Percentiles rank a stretch among this genome's conserved stretches.
phyloP scores from a whole-genome alignment of 2,113 vertebrate genomes.

The Aegotheles bennettii region DNA sequence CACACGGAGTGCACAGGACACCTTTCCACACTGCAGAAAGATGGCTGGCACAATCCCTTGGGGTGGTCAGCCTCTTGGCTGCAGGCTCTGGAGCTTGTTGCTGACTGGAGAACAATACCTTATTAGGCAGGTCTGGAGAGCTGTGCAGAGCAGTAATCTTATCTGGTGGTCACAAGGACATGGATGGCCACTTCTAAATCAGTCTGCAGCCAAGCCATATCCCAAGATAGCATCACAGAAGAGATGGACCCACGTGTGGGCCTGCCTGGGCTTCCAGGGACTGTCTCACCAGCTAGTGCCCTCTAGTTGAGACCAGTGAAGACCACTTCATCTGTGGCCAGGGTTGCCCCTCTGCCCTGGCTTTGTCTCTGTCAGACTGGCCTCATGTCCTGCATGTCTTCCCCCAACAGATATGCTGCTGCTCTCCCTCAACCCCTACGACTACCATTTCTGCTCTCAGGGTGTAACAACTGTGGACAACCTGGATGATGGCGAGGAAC shows the following conservation, averaged over 20 bases:
- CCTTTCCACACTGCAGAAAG: not conserved
- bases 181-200: slow-evolving; percentile 59
- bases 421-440: slow-evolving; percentile 90
- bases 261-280: not conserved
- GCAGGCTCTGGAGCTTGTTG: not conserved
- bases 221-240: slow-evolving; percentile 53
- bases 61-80: not conserved
- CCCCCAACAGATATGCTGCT: slow-evolving; percentile 88
- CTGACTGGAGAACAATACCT: slow-evolving; percentile 3
- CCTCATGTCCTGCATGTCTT: not conserved
- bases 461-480: slow-evolving; percentile 89
- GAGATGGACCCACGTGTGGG: not conserved
- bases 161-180: slow-evolving; percentile 64
- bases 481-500: slow-evolving; percentile 86
- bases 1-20: not conserved
- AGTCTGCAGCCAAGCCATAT: slow-evolving; percentile 37
- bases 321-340: not conserved
- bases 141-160: slow-evolving; percentile 54
- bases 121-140: slow-evolving; percentile 59
- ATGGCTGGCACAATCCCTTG: not conserved
- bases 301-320: not conserved
- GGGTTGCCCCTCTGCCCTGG: not conserved
- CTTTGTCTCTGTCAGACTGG: not conserved
- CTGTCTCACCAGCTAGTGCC: not conserved
- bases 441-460: slow-evolving; percentile 96